Evolutionary conservation across 2,113 vertebrate species (phyloP).

Genomic region (Archocentrus centrarchus): DNA sequence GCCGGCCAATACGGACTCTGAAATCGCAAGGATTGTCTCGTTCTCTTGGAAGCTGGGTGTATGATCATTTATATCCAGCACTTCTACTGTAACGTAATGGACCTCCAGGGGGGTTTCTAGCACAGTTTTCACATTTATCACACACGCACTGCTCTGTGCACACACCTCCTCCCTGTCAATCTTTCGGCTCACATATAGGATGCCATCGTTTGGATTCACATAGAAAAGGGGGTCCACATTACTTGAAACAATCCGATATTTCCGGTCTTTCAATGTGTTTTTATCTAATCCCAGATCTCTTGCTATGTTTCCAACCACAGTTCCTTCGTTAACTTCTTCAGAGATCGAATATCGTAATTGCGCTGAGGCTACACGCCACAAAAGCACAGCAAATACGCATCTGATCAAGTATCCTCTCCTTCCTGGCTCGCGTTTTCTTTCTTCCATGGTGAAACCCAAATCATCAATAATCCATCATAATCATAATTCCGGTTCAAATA

Average conservation of each 20-base stretch:
- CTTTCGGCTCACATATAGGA: slow-evolving; percentile 64
- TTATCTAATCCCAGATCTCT: slow-evolving; percentile 75
- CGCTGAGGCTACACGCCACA: slow-evolving; percentile 51
- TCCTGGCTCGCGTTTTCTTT: slow-evolving; percentile 40
- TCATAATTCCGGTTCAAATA: background rate
- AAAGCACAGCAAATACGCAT: slow-evolving; percentile 26
- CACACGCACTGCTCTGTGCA: slow-evolving; percentile 55
- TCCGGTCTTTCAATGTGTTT: slow-evolving; percentile 48
- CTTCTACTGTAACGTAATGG: slow-evolving; percentile 81
- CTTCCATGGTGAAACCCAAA: slow-evolving; percentile 60
- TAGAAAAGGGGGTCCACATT: slow-evolving; percentile 50
- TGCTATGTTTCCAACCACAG: slow-evolving; percentile 71
- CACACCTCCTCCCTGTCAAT: slow-evolving; percentile 74
- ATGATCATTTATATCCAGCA: slow-evolving; percentile 85
- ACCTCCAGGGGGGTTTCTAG: slow-evolving; percentile 72
- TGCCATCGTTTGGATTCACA: slow-evolving; percentile 67
- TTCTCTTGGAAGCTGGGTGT: slow-evolving; percentile 68
- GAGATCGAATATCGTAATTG: slow-evolving; percentile 74
- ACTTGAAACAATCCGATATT: slow-evolving; percentile 70
- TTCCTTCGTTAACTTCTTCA: slow-evolving; percentile 69
- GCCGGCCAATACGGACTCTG: slow-evolving; percentile 67
- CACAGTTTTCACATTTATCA: slow-evolving; percentile 71
- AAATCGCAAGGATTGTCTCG: slow-evolving; percentile 68
- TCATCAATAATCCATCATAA: background rate
- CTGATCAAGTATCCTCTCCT: background rate